These are phyloP conservation scores for Oxycera nigricornis DNA, from an alignment of 2,888 invertebrate species.

Conservation along the genomic window DNA sequence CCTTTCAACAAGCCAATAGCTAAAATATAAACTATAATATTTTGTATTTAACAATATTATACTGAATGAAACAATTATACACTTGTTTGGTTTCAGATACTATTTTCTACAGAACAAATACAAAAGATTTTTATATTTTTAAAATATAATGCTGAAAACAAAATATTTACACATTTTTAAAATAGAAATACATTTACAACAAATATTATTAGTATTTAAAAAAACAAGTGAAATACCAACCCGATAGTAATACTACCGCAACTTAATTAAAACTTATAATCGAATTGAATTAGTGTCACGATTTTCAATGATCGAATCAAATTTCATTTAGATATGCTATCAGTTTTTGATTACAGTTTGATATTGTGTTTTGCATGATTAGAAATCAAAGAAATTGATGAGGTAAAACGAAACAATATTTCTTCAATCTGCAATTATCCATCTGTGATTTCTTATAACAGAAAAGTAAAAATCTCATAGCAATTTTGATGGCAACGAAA, in stretches of 20 bases:
- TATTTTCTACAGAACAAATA: slow-evolving; percentile 44
- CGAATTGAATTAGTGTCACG: too few species aligned
- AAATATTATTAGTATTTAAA: slow-evolving; percentile 31
- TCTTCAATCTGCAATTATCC: slow-evolving; percentile 41
- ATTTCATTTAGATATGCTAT: not conserved
- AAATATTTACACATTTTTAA: slow-evolving; percentile 46
- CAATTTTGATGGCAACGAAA: slow-evolving; percentile 28
- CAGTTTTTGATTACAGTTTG: not conserved
- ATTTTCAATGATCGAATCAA: too few species aligned
- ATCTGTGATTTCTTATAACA: slow-evolving; percentile 45
- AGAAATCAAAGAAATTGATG: slow-evolving; percentile 15
- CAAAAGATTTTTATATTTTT: slow-evolving; percentile 45
- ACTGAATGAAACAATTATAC: slow-evolving; percentile 28
- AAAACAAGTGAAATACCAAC: too few species aligned
- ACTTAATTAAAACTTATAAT: too few species aligned
- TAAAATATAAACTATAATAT: slow-evolving; percentile 31
- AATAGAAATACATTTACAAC: slow-evolving; percentile 39
- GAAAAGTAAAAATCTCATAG: slow-evolving; percentile 9
- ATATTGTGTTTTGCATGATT: slow-evolving; percentile 12
- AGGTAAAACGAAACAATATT: slow-evolving; percentile 21
- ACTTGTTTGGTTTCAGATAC: slow-evolving; percentile 45
- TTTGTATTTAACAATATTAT: slow-evolving; percentile 33
- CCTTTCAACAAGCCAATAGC: slow-evolving; percentile 36
- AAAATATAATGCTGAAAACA: slow-evolving; percentile 38
- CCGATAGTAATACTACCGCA: too few species aligned